Evolutionary conservation across 1,140 invertebrate genomes (phyloP), one percentile per base, ranked within the genome.

Genomic region (Musca domestica): DNA sequence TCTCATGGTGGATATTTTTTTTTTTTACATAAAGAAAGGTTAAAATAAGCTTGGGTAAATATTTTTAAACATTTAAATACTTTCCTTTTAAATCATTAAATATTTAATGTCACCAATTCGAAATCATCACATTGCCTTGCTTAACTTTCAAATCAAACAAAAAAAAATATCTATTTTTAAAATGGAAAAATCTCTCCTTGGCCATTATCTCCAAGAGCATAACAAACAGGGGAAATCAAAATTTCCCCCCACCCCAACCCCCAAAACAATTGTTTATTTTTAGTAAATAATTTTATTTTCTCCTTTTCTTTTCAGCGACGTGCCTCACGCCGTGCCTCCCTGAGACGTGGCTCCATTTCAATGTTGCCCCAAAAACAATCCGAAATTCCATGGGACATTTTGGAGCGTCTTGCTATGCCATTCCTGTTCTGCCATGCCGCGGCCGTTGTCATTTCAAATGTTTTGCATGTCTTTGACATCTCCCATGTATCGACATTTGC

Each of bases 381-480:
- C 71, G 87, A 88, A 74, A 86, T 89, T 64, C 88, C 90, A 68
- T 92, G 91, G 91, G 91, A 92, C 78, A 86, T 92, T 67, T 86
- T 91, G 72, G 91, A 93, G 81, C 85, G 91, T 19, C 90, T 90
- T 72, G 83, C 91, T n/a, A 82, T 92, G 71, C 91, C 91, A 9
- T 85, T 92, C 47, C 84, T 92, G 67, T 89, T 92, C 76, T 92
- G 91, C 72, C 91, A 92, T 78, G 91, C 89, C 15, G 84, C 89
- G 12, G 90, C 91, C 25, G 87, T 92, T 58, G 87, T 92, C 68
- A 77, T 90, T 7, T 90, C 90, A 46, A 87, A 88, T 34, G 77
- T 90, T 64, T 83, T 92, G 20, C 91, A 92, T 76, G 84, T 84
- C 20, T 81, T 92, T 51, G 86, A 88, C 69, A 88, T 92, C 70